Evolutionary conservation across 2,888 invertebrate genomes (phyloP).

Genomic region (Cephus rjabovi): DNA sequence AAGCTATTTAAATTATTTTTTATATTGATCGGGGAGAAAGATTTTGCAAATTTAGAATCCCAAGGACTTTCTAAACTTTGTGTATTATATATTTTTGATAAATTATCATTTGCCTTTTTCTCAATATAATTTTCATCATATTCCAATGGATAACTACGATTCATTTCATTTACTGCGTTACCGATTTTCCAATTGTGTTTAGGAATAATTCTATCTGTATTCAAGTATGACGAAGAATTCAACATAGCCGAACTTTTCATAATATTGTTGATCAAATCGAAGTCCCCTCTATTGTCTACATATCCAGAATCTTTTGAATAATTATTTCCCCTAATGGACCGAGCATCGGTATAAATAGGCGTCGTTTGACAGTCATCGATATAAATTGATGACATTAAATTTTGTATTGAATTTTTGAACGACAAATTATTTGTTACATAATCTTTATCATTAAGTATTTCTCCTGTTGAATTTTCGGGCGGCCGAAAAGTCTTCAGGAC

Average conservation of each 20-base stretch:
- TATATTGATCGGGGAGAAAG: neutral
- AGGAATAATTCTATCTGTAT: neutral
- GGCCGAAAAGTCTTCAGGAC: neutral
- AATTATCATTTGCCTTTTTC: neutral
- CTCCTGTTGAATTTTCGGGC: neutral
- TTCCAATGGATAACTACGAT: neutral
- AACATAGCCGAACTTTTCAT: neutral
- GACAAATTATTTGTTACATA: no score
- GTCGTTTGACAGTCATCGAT: neutral
- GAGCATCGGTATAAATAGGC: neutral
- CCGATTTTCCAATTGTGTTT: neutral
- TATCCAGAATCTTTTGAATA: neutral
- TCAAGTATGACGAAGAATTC: neutral
- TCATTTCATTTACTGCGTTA: neutral
- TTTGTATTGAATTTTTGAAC: neutral
- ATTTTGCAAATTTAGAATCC: neutral
- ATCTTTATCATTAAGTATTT: no score
- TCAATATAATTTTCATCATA: neutral
- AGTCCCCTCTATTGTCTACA: neutral
- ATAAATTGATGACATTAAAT: neutral
- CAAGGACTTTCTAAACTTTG: neutral
- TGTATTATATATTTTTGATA: neutral
- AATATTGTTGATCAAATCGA: neutral
- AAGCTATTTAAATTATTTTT: neutral
- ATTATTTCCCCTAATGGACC: neutral